Conservation (phyloP, 2,797 vertebrate genomes). For the Buceros bicornis region DNA sequence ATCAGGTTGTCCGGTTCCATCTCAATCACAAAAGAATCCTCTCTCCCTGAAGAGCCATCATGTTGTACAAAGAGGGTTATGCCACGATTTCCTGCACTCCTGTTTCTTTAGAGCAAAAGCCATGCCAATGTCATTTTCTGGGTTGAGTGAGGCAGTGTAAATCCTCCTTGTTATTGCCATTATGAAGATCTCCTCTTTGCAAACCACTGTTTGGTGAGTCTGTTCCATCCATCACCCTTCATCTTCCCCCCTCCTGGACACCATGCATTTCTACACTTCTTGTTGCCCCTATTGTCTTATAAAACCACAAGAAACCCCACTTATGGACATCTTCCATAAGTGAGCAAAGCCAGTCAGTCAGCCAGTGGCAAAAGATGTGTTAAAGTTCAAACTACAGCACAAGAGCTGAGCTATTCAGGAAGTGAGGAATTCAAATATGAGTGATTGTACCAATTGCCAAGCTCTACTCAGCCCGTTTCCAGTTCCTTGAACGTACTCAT, state of each 20-base stretch:
- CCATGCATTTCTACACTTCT: background rate
- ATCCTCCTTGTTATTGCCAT: background rate
- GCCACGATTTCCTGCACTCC: background rate
- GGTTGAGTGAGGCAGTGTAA: background rate
- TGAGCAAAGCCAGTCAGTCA: background rate
- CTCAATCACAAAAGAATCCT: background rate
- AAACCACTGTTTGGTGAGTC: background rate
- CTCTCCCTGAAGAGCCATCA: background rate
- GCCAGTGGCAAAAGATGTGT: background rate
- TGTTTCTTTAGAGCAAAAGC: background rate
- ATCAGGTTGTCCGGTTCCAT: background rate
- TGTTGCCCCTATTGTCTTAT: background rate
- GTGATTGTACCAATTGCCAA: background rate
- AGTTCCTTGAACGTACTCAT: background rate
- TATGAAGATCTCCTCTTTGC: background rate
- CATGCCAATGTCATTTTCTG: background rate
- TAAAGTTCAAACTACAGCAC: background rate
- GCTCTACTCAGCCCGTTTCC: background rate
- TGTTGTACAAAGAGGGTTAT: background rate
- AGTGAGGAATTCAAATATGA: background rate
- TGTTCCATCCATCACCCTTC: background rate
- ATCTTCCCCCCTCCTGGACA: background rate
- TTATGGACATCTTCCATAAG: background rate
- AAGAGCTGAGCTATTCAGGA: background rate
- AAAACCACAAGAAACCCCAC: rapidly evolving